Base-by-base conservation (phyloP, 2,888 invertebrate genomes). In the Tribolium freemani region DNA sequence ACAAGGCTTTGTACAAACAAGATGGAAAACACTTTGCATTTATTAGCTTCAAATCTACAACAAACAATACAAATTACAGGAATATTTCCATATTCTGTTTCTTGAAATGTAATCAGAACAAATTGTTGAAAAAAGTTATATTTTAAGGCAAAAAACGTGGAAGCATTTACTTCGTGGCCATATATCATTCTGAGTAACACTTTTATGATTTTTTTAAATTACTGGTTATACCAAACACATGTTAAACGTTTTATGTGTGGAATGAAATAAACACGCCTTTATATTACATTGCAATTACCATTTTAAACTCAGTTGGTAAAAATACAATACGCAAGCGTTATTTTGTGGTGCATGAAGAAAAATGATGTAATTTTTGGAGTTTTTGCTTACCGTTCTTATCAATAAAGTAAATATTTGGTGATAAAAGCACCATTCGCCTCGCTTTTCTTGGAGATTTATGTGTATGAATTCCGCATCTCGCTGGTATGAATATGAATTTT, bases 391-490 rank as follows among this genome's bases (percentile, higher is more conserved):
- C 3, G 11, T 13, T 13, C 30, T 56, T 56, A 56, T 56, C 54
- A 56, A 56, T 56, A 56, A 56, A 30, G 54, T 31, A 56, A 56
- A 56, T 56, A 56, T 56, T 56, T 56, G 54, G 31, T 30, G 21
- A 26, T 56, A 56, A 61, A 61, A 46, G 10, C 30, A 5, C 3
- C 16, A 6, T 26, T 50, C 44, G 58, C 30, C 21, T 20, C 30
- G 63, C 63, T 38, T 38, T 63, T 63, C 63, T 51, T 26, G 30
- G 31, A 11, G 51, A 63, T 63, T 63, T 63, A 63, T 63, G 51
- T 63, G 63, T 63, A 63, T 38, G 38, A 63, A 38, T 63, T 63
- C 13, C 31, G 48, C 16, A 38, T 38, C 48, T 48, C 50, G 51
- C 63, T 11, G 38, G 60, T 44, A 21, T 10, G 38, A 63, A 51